Base-by-base conservation (phyloP, 2,113 vertebrate genomes). In the Zootoca vivipara region DNA sequence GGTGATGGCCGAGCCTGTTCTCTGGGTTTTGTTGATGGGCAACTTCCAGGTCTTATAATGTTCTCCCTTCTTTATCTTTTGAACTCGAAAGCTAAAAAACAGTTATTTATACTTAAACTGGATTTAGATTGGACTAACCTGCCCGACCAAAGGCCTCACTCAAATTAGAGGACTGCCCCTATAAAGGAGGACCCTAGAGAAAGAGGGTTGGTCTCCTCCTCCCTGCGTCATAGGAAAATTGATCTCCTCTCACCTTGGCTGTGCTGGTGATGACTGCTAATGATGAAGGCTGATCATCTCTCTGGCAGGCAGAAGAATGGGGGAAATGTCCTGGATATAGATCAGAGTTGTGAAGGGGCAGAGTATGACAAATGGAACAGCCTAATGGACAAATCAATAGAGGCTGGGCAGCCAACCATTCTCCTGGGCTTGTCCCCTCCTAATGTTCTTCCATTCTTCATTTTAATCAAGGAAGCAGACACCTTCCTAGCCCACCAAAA, bases 281-380 rank as follows among this genome's bases (percentile, higher is more conserved):
- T 30, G 56, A 72, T 83, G 92, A 87, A 3, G 16, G 10, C 26
- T 81, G 35, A 62, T 52, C 28, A 16, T 75, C 20, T 73, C 0
- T 22, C 7, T 85, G 22, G 26, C 22, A 84, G 70, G 26, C 70
- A n/a, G 73, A 79, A 5, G 35, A 33, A 82, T 7, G 0, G 1
- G 8, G 82, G 65, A 82, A 70, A n/a, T 62, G 12, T 12, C 82
- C 85, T 58, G 10, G 30, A 64, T n/a, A 10, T 0, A 5, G 15
- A 1, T 0, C 69, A 22, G 1, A 10, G 20, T 3, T 0, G 1
- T 13, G 2, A 10, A 15, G 3, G 0, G 1, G 64, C 38, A 56
- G 8, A 33, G 46, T 22, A 12, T 72, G 82, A 62, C 26, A 78
- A 78, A 22, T 16, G 26, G 35, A 10, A 13, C 30, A 87, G 38